Conservation (phyloP, 2,113 vertebrate genomes). For the Atractosteus spatula region DNA sequence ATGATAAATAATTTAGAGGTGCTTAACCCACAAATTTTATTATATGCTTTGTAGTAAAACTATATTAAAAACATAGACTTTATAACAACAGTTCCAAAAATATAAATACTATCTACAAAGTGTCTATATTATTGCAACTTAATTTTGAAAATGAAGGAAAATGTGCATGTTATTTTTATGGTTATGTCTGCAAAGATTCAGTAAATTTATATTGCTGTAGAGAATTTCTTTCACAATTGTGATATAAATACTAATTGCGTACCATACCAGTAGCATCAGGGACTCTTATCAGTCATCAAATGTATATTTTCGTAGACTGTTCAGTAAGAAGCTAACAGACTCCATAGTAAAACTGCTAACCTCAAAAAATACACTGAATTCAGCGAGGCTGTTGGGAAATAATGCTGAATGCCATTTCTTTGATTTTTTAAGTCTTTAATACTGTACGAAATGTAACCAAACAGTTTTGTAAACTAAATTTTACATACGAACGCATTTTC, state of each 20-base stretch:
- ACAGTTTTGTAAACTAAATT: slow-evolving; percentile 99
- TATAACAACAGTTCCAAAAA: too few relatives aligned
- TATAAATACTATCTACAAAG: too few relatives aligned
- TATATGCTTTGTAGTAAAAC: too few relatives aligned
- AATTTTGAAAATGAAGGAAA: too few relatives aligned
- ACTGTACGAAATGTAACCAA: slow-evolving; percentile 99
- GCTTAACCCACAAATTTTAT: too few relatives aligned
- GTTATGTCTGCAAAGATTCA: slow-evolving; percentile 61
- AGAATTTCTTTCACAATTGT: slow-evolving; percentile 77
- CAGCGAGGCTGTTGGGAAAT: slow-evolving; percentile 62
- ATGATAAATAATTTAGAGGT: too few relatives aligned
- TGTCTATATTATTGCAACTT: too few relatives aligned
- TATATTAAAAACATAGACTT: too few relatives aligned
- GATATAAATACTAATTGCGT: slow-evolving; percentile 78
- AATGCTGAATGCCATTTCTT: slow-evolving; percentile 81
- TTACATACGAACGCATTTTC: slow-evolving; percentile 98
- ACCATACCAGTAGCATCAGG: slow-evolving; percentile 70
- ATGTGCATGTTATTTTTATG: background rate
- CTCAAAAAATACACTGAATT: slow-evolving; percentile 20
- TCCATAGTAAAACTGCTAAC: background rate
- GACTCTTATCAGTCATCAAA: slow-evolving; percentile 70
- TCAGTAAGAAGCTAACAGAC: slow-evolving; percentile 46
- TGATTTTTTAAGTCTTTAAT: slow-evolving; percentile 98
- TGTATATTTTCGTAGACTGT: slow-evolving; percentile 64
- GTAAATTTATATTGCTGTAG: slow-evolving; percentile 73